Base-by-base conservation (phyloP, 2,113 vertebrate species). In the Rhinopomastus cyanomelas region DNA sequence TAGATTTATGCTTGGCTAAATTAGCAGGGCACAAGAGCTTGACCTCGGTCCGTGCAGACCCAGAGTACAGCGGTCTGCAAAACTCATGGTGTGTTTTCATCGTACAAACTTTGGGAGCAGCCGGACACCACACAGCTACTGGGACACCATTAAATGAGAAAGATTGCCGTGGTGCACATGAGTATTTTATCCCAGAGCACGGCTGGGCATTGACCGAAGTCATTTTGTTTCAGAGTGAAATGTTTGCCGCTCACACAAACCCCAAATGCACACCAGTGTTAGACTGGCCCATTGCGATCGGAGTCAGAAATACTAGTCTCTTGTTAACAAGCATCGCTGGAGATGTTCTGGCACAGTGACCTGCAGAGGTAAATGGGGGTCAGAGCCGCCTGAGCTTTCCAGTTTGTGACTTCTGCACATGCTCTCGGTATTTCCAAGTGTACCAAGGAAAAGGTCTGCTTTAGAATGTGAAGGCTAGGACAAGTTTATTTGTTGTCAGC, bases 241-340 rank as follows among this genome's bases (percentile, higher is more conserved):
- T 86, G 26, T 65, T 52, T 72, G 62, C 57, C 81, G 88, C 62
- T 34, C 91, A 67, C 61, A 42, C 72, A 82, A 95, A 80, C 51
- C 30, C 48, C 42, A 44, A 67, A 74, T 74, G n/a, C 34, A 49
- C 44, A 79, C 3, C 17, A 27, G 16, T 51, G 22, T 36, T 52
- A 81, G 32, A 77, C 49, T 3, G 64, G 68, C n/a, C 55, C 13
- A 8, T 48, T 87, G 77, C 60, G 68, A 89, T 3, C 69, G 42
- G 30, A 76, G 25, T 32, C 64, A 88, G 71, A 87, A 93, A 81
- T 48, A 9, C 6, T 34, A 30, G 37, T 44, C 91, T 69, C 37
- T 88, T 69, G 23, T 53, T 60, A 23, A 59, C 84, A 87, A 85
- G 12, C 12, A 52, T 87, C 66, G 22, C 23, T 61, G 53, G 15